Evolutionary conservation across 2,888 invertebrate genomes (phyloP), one percentile per base, ranked within the genome.

Genomic region (Chrysotoxum bicinctum): DNA sequence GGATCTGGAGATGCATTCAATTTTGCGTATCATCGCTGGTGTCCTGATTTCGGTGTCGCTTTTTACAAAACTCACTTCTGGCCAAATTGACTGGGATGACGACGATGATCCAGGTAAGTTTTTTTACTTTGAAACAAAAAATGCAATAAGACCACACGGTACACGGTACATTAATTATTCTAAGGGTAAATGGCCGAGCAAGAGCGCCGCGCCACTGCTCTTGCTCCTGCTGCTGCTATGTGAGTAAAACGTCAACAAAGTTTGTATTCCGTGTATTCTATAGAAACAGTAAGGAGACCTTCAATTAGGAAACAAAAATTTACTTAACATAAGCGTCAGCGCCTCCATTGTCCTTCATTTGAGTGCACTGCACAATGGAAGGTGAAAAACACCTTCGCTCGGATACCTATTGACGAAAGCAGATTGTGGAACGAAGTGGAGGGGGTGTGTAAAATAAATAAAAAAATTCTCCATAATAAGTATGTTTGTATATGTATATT

Each of bases 41-140:
- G 89, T 89, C 77, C 89, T 89, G 76, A 88, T 90, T 80, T 87
- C 91, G 75, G 88, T 91, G 80, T 86, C 90, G 73, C 89, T 91
- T 70, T 89, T 90, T 79, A 89, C 90, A 75, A 88, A 90, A 87
- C 89, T 91, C 84, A 89, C 91, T 87, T 90, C 90, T 87, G 92
- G 91, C 87, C 92, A 92, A 91, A 92, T 92, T 88, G 92, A 92
- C 89, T 92, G 92, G 92, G 92, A 92, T 84, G 92, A 92, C 87
- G 92, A 92, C 87, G 92, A 92, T 89, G 92, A 92, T 91, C 92
- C 92, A 90, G 92, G 92, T 92, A 89, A 91, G 90, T 90, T 56
- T 21, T 12, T 21, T 21, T 26, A 26, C 3, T 26, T 26, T 26
- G 5, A 26, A 7, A 26, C 4, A 26, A 26, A 64, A 16, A 8